Evolutionary conservation across 1,140 invertebrate species (phyloP).

Genomic region (Phthorimaea operculella): DNA sequence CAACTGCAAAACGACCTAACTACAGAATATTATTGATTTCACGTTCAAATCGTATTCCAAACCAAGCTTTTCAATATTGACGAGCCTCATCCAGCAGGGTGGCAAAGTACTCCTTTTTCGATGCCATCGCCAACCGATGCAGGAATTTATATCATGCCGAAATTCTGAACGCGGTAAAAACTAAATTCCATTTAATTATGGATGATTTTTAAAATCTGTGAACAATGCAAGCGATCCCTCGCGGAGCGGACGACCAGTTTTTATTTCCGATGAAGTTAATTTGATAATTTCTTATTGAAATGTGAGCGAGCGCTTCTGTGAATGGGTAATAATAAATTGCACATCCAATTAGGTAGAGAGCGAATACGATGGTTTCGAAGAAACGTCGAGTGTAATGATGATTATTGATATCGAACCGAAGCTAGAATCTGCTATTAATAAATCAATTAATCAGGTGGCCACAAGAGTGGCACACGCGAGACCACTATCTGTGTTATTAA

Average conservation of each 20-base stretch:
- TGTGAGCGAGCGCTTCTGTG: conserved; percentile 15
- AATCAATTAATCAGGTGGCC: conserved; percentile 2
- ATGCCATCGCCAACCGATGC: conserved; percentile 26
- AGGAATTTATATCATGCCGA: conserved; percentile 59
- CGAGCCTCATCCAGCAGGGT: conserved; percentile 43
- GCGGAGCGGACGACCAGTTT: conserved; percentile 39
- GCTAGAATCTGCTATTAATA: conserved; percentile 21
- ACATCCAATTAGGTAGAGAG: not conserved
- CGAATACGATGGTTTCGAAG: not conserved
- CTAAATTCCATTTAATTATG: conserved; percentile 65
- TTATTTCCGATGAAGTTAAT: conserved; percentile 58
- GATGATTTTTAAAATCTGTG: conserved; percentile 65
- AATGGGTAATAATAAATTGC: conserved; percentile 3
- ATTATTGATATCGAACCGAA: not conserved
- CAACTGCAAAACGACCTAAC: conserved; percentile 39
- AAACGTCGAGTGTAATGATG: no score
- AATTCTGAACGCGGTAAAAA: conserved; percentile 45
- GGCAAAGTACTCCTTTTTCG: conserved; percentile 55
- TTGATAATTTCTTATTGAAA: conserved; percentile 64
- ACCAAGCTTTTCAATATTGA: conserved; percentile 35
- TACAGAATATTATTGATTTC: conserved; percentile 41
- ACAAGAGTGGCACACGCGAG: conserved; percentile 6
- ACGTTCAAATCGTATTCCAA: conserved; percentile 16
- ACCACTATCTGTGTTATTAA: conserved; percentile 19
- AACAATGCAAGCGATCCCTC: conserved; percentile 63